Evolutionary conservation across 2,797 vertebrate species (phyloP).

Genomic region (Falco naumanni): DNA sequence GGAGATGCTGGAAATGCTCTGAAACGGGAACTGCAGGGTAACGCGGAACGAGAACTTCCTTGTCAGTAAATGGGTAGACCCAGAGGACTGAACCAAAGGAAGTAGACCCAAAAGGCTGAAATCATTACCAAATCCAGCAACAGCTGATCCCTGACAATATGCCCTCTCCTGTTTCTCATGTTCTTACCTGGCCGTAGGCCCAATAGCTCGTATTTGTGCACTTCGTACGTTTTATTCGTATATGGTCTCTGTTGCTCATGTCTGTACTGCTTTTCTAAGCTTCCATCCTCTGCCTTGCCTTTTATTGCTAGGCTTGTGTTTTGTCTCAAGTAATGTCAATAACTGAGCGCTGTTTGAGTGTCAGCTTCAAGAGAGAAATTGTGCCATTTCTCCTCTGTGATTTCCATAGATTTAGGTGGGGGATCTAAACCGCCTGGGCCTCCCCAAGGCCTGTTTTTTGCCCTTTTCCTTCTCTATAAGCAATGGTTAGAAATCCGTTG

Average conservation of each 20-base stretch:
- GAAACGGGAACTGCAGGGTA: background rate
- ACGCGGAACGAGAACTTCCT: background rate
- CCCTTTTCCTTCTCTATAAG: background rate
- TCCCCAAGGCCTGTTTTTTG: background rate
- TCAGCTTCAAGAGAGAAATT: background rate
- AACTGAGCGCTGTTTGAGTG: background rate
- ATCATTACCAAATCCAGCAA: background rate
- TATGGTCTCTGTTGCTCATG: background rate
- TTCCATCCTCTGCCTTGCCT: slow-evolving; percentile 4
- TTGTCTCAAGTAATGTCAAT: background rate
- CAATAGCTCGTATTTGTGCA: background rate
- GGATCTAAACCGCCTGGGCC: background rate
- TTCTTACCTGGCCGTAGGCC: background rate
- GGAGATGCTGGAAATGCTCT: background rate
- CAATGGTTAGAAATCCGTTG: background rate
- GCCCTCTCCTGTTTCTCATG: background rate
- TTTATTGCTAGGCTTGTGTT: background rate
- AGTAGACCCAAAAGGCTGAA: background rate
- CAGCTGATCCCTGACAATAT: background rate
- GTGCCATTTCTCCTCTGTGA: background rate
- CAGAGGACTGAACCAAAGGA: background rate
- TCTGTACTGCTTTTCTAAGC: slow-evolving; percentile 27
- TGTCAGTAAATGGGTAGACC: background rate
- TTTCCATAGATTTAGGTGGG: background rate
- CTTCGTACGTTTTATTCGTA: background rate